Evolutionary conservation across 2,888 invertebrate genomes (phyloP), one percentile per base, ranked within the genome.

Genomic region (Nysson spinosus): DNA sequence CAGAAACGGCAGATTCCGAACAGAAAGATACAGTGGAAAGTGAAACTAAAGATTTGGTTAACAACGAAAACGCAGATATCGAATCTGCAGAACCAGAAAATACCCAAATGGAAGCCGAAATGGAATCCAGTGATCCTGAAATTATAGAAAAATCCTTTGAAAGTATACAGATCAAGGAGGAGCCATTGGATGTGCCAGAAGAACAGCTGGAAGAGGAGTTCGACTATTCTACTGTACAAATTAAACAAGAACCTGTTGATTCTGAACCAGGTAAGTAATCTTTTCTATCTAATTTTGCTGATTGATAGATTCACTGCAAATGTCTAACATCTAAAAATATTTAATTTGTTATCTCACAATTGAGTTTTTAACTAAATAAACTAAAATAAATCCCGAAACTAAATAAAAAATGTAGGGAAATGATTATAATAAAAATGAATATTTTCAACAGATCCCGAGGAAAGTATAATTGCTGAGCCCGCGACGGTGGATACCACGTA

Each of bases 131-230:
- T 34, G 68, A 69, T 51, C 43, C 16, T 91, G 4, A 92, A 92
- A 52, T 92, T 91, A 68, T 89, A 91, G 66, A 91, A 91, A 52
- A 89, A 91, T 34, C 66, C 3, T 60, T 76, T n/a, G 79, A 79
- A 16, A 88, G 88, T 43, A 85, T 93, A 16, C 91, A 90, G 86
- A 90, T 93, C 72, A 94, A 94, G 80, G 91, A 91, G 81, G 94
- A 94, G 82, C 93, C 93, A 0, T 78, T 92, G 11, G 93, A 93
- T 72, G 72, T 69, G 7, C 54, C 66, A 3, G 72, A 77, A 4
- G 78, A 79, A 20, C 71, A 72, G 40, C 39, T 49, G n/a, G 72
- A 69, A 24, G 76, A 73, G 39, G 75, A 80, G 7, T 83, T 80
- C 26, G 69, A 71, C 20, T 81, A 78, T 43, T 47, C 50, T 20